Percentiles rank a stretch among this genome's conserved stretches.
phyloP scores from a whole-genome alignment of 2,113 vertebrate species.

The Chloropsis hardwickii region DNA sequence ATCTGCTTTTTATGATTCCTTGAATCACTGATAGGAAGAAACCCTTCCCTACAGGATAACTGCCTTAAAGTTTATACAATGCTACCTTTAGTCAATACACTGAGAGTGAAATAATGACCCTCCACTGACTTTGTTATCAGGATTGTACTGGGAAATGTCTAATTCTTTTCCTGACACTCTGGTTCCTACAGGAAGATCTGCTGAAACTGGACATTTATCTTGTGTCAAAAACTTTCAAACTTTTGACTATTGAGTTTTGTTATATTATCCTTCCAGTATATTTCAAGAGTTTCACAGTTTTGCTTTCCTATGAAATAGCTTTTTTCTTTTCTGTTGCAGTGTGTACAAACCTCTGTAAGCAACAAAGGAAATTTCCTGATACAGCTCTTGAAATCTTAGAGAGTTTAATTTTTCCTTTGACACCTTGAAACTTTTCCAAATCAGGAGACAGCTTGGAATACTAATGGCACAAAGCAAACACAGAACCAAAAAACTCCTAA shows the following conservation, averaged over 20 bases:
- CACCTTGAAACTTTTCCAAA: not conserved
- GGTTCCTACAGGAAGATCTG: not conserved
- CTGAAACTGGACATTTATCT: not conserved
- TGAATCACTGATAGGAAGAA: not conserved
- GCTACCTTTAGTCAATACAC: not conserved
- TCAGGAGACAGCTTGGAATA: not conserved
- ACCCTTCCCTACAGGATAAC: not conserved
- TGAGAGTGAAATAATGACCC: not conserved
- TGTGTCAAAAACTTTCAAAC: not conserved
- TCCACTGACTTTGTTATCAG: not conserved
- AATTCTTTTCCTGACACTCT: not conserved
- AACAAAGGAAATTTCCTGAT: not conserved
- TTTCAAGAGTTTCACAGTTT: not conserved
- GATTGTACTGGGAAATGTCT: not conserved
- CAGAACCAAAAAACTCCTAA: rapidly evolving
- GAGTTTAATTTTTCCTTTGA: not conserved
- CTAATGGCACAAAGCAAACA: not conserved
- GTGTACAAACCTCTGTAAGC: not conserved
- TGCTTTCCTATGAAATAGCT: not conserved
- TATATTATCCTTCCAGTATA: not conserved
- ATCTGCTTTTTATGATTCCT: not conserved
- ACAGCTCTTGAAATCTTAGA: not conserved
- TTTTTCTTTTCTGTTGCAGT: not conserved
- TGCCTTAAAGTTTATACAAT: not conserved
- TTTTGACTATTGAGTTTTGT: not conserved